Evolutionary conservation across 2,113 vertebrate species (phyloP).

Genomic region (Trachemys scripta): DNA sequence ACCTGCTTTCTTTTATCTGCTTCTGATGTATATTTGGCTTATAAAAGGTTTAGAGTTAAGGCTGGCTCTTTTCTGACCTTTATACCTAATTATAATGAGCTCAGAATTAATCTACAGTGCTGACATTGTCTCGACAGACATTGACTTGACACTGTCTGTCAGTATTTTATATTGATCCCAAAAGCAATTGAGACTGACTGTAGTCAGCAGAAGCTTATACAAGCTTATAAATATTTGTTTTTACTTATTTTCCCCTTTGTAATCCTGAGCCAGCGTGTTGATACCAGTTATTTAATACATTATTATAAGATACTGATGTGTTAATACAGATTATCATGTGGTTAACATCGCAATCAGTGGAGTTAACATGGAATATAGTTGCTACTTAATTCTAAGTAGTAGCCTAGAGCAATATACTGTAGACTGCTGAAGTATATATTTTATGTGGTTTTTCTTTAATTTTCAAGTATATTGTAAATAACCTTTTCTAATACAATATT

Average conservation of each 20-base stretch:
- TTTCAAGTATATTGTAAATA: background rate
- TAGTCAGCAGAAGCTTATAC: slow-evolving; percentile 24
- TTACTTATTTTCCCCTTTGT: slow-evolving; percentile 11
- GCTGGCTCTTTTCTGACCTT: slow-evolving; percentile 34
- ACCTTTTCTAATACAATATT: background rate
- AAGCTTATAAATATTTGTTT: background rate
- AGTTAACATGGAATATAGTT: slow-evolving; percentile 12
- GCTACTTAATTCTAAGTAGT: background rate
- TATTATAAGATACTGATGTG: background rate
- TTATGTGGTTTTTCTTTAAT: background rate
- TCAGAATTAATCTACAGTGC: slow-evolving; percentile 40
- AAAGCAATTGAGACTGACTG: slow-evolving; percentile 2
- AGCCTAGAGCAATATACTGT: background rate
- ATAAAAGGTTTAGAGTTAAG: slow-evolving; percentile 32
- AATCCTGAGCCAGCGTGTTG: slow-evolving; percentile 29
- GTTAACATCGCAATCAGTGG: slow-evolving; percentile 24
- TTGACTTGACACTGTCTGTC: slow-evolving; percentile 21
- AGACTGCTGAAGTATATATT: slow-evolving; percentile 1
- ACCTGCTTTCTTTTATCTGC: slow-evolving; percentile 15
- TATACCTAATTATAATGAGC: slow-evolving; percentile 49
- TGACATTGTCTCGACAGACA: slow-evolving; percentile 44
- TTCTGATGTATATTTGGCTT: slow-evolving; percentile 1
- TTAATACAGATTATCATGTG: slow-evolving; percentile 37
- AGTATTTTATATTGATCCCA: slow-evolving; percentile 40
- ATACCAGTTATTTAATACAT: slow-evolving; percentile 49